Conservation (phyloP, 2,113 vertebrate species). For the Takifugu flavidus region DNA sequence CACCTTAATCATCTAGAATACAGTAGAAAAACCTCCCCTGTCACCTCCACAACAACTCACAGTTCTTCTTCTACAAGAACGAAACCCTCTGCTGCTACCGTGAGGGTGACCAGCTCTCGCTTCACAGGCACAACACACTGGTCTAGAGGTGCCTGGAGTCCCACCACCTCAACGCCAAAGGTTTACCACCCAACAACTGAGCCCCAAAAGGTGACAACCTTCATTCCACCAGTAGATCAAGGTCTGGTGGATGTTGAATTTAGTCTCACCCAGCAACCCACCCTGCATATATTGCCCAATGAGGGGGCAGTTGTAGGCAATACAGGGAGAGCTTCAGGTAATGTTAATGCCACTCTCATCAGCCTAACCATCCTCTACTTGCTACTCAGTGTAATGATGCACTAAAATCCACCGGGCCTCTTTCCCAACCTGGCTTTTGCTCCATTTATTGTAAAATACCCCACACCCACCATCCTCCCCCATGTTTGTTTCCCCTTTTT, state of each 20-base stretch:
- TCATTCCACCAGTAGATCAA: constrained; percentile 69
- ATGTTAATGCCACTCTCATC: constrained; percentile 56
- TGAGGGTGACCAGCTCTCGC: not conserved
- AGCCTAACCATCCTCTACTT: constrained; percentile 60
- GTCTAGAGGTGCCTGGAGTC: constrained; percentile 51
- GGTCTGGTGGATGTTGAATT: constrained; percentile 56
- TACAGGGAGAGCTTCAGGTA: constrained; percentile 66
- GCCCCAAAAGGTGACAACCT: constrained; percentile 35
- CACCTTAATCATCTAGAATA: constrained; percentile 51
- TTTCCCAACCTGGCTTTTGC: constrained; percentile 45
- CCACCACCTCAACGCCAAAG: constrained; percentile 41
- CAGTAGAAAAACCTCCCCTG: constrained; percentile 31
- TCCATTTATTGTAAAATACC: constrained; percentile 59
- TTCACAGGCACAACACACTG: constrained; percentile 27
- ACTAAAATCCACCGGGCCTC: constrained; percentile 63
- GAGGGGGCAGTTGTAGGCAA: constrained; percentile 77
- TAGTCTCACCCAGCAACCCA: constrained; percentile 49
- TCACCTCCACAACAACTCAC: constrained; percentile 21
- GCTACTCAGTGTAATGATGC: constrained; percentile 52
- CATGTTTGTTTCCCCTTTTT: constrained; percentile 51
- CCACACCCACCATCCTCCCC: constrained; percentile 42
- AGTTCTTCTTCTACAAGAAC: constrained; percentile 17
- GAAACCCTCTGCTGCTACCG: constrained; percentile 10
- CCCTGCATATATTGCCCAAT: constrained; percentile 72
- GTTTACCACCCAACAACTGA: constrained; percentile 17